These are phyloP conservation scores for Amphiprion percula DNA, from an alignment of 2,113 vertebrate genomes.

Conservation along the genomic window DNA sequence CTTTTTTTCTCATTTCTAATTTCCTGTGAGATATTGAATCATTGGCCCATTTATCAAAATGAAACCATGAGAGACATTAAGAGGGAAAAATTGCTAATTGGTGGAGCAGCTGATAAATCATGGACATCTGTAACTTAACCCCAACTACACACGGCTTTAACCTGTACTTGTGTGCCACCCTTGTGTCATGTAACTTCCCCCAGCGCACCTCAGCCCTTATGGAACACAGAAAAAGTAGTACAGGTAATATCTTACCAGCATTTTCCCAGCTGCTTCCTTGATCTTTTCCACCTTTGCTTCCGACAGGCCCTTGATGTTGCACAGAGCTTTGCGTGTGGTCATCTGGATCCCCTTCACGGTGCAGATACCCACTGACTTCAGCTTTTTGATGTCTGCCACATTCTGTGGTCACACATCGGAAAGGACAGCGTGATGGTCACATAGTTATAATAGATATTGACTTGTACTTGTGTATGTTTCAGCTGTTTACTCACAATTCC, in stretches of 20 bases:
- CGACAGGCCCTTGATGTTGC: constrained; percentile 96
- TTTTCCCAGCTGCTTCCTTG: constrained; percentile 97
- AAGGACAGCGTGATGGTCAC: neutral
- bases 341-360: constrained; percentile 98
- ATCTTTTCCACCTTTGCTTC: constrained; percentile 99
- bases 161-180: no score
- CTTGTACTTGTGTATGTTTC: neutral
- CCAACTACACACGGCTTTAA: no score
- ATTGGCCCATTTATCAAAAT: no score
- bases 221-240: neutral
- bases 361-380: constrained; percentile 97
- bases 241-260: constrained; percentile 86
- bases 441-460: neutral
- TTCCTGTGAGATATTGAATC: no score
- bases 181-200: no score
- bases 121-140: no score
- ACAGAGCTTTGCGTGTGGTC: constrained; percentile 94
- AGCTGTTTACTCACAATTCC: constrained; percentile 92
- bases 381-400: constrained; percentile 96
- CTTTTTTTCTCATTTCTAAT: no score
- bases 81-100: no score
- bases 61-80: no score
- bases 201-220: no score
- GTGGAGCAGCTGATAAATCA: no score
- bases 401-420: constrained; percentile 84